These are phyloP conservation scores for Chelon labrosus DNA, from an alignment of 2,797 vertebrate genomes.

Conservation along the genomic window DNA sequence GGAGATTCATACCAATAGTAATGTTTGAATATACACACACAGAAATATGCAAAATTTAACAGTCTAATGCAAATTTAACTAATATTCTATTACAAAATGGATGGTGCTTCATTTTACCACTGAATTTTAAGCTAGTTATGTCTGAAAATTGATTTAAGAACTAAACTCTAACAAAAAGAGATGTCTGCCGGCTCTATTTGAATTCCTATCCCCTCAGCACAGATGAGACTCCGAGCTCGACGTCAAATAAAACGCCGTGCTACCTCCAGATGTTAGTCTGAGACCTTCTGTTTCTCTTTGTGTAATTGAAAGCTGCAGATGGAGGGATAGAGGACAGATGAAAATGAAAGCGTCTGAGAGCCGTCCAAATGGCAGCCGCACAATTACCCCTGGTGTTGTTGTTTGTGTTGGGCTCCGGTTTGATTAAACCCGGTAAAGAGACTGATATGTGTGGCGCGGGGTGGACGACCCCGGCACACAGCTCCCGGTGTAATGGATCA, in stretches of 20 bases:
- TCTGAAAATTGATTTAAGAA: too few relatives aligned
- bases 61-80: too few relatives aligned
- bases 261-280: slow-evolving; percentile 42
- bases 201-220: slow-evolving; percentile 1
- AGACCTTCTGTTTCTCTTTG: slow-evolving; percentile 22
- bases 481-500: slow-evolving; percentile 46
- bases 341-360: slow-evolving; percentile 40
- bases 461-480: neutral
- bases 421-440: slow-evolving; percentile 51
- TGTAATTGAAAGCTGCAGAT: slow-evolving; percentile 58
- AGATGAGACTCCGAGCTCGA: slow-evolving; percentile 2
- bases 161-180: too few relatives aligned
- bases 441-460: slow-evolving; percentile 13
- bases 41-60: too few relatives aligned
- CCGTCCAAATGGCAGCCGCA: slow-evolving; percentile 51
- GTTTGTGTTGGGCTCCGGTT: slow-evolving; percentile 40
- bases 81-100: too few relatives aligned
- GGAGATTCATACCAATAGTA: too few relatives aligned
- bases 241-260: neutral
- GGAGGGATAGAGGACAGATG: slow-evolving; percentile 47
- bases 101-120: too few relatives aligned
- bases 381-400: slow-evolving; percentile 49
- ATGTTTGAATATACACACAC: too few relatives aligned
- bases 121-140: too few relatives aligned
- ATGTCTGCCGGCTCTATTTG: too few relatives aligned